A percentile compares a stretch with the other conserved stretches of the same genome.
These are phyloP conservation scores for Rhodophaea formosa DNA, from an alignment of 2,888 invertebrate species.

Conservation along the genomic window DNA sequence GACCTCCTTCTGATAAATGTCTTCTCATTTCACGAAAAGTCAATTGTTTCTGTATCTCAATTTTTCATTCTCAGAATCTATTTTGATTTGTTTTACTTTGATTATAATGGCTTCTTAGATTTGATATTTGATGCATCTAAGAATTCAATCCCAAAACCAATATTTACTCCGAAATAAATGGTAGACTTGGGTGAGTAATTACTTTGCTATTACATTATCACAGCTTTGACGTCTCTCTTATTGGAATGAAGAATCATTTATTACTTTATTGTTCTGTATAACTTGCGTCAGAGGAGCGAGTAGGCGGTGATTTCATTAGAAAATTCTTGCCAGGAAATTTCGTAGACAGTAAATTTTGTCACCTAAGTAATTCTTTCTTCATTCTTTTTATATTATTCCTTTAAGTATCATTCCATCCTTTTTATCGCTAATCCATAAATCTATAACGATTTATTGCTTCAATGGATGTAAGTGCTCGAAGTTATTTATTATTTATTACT, in stretches of 20 bases:
- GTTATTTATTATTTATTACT: neutral
- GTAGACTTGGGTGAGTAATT: neutral
- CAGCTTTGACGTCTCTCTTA: constrained; percentile 1
- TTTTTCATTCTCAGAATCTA: neutral
- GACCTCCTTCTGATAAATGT: too few relatives aligned
- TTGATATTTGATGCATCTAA: neutral
- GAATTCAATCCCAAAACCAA: neutral
- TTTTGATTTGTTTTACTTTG: neutral
- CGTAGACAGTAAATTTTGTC: constrained; percentile 29
- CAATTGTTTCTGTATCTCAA: too few relatives aligned
- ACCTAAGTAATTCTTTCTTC: constrained; percentile 20
- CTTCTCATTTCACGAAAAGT: too few relatives aligned
- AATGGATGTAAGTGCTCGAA: constrained; percentile 31
- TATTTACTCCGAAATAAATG: neutral
- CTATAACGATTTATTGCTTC: constrained; percentile 38
- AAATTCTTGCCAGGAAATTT: constrained; percentile 23
- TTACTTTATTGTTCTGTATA: constrained; percentile 16
- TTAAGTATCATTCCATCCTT: constrained; percentile 26
- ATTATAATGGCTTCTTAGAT: neutral
- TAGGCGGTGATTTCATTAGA: constrained; percentile 16
- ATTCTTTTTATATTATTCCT: constrained; percentile 29
- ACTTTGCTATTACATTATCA: neutral
- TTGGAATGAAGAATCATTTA: constrained; percentile 13
- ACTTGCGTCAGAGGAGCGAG: constrained; percentile 11
- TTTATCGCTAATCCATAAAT: constrained; percentile 28